Percentiles rank a stretch among this genome's conserved stretches.
Conservation (phyloP, 1,140 invertebrate species). For the Bombus vancouverensis region DNA sequence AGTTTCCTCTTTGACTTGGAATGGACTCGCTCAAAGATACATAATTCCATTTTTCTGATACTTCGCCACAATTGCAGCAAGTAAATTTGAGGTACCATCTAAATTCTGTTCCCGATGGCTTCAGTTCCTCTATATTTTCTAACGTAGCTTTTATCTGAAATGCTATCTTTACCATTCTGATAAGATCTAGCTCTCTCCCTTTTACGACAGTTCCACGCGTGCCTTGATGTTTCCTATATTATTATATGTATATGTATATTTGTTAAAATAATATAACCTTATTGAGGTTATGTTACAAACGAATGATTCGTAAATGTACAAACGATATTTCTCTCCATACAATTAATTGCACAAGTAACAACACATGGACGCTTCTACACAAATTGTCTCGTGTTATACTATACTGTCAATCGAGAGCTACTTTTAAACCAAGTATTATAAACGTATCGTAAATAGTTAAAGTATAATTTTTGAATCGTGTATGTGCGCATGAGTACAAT, state of each 20-base stretch:
- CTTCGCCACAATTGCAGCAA: slow-evolving; percentile 92
- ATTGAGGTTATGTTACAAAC: background rate
- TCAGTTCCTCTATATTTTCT: slow-evolving; percentile 87
- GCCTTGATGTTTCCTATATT: too few relatives aligned
- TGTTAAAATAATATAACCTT: background rate
- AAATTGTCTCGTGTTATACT: background rate
- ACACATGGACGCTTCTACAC: background rate
- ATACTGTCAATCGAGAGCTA: background rate
- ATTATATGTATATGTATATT: background rate
- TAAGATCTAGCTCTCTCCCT: background rate
- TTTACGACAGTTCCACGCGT: background rate
- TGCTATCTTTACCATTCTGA: slow-evolving; percentile 87
- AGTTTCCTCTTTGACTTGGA: slow-evolving; percentile 88
- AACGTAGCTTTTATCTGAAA: slow-evolving; percentile 86
- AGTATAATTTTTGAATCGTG: background rate
- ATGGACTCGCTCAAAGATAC: slow-evolving; percentile 87
- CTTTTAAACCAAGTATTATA: background rate
- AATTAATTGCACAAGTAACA: background rate
- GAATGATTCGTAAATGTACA: background rate
- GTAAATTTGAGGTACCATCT: slow-evolving; percentile 88
- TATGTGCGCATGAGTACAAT: background rate
- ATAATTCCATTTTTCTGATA: slow-evolving; percentile 91
- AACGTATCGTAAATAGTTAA: background rate
- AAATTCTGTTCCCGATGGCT: slow-evolving; percentile 86
- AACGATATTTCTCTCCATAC: background rate